Conservation (phyloP, 2,797 vertebrate genomes). For the Sylvilagus floridanus region DNA sequence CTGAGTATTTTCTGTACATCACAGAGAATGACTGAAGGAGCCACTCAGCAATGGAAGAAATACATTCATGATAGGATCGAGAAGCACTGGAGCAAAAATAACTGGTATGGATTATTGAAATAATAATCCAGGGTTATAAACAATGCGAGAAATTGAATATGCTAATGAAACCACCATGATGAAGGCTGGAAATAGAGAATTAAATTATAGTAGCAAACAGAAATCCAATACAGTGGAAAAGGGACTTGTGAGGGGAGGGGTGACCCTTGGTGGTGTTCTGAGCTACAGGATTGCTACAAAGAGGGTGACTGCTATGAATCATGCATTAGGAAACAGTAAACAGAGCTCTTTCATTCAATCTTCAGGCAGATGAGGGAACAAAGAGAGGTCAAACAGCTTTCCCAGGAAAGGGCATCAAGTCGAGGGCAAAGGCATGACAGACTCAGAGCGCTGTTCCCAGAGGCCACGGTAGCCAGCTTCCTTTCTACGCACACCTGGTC, state of each 20-base stretch:
- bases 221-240: not conserved
- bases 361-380: not conserved
- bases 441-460: rapidly evolving
- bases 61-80: constrained; percentile 48
- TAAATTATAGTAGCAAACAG: constrained; percentile 50
- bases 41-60: constrained; percentile 54
- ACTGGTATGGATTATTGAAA: constrained; percentile 76
- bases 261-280: not conserved
- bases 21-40: constrained; percentile 66
- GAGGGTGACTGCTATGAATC: not conserved
- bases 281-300: not conserved
- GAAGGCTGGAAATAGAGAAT: constrained; percentile 55
- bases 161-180: constrained; percentile 63
- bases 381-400: not conserved
- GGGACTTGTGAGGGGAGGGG: not conserved
- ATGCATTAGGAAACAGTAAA: not conserved
- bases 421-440: not conserved
- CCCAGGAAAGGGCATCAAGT: not conserved
- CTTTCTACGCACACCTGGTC: rapidly evolving
- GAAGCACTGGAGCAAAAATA: constrained; percentile 69
- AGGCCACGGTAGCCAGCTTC: rapidly evolving
- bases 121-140: constrained; percentile 72
- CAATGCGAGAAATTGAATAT: constrained; percentile 74
- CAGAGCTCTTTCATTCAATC: not conserved
- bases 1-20: constrained; percentile 25